phyloP scores from a whole-genome alignment of 2,797 vertebrate genomes.

The Protosalanx chinensis region DNA sequence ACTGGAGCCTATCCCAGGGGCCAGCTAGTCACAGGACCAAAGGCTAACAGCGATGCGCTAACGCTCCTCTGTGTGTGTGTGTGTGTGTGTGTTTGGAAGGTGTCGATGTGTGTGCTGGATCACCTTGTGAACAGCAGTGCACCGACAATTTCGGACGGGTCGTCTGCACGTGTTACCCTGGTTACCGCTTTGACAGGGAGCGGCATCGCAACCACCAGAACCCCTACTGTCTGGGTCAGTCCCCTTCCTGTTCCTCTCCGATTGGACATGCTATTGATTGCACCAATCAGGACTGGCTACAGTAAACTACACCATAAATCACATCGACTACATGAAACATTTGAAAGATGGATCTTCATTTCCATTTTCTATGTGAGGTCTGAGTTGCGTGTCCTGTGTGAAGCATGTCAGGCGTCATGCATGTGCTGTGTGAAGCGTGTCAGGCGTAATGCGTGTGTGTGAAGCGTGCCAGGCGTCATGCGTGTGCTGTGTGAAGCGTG shows the following conservation, averaged over 20 bases:
- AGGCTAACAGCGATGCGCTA: neutral
- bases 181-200: conserved; percentile 76
- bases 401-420: neutral
- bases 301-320: neutral
- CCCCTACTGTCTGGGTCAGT: conserved; percentile 78
- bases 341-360: neutral
- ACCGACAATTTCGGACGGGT: conserved; percentile 79
- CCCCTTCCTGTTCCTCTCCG: neutral
- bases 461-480: neutral
- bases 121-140: conserved; percentile 82
- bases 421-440: neutral
- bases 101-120: conserved; percentile 74
- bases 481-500: neutral
- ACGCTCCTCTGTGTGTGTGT: neutral
- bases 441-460: too few relatives aligned
- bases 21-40: neutral
- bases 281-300: neutral
- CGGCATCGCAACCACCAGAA: conserved; percentile 71
- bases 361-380: neutral
- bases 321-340: neutral
- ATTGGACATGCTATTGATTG: neutral
- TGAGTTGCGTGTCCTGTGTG: neutral
- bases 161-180: conserved; percentile 77
- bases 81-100: conserved; percentile 38
- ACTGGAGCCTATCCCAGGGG: too few relatives aligned